These are phyloP conservation scores for Neolamprologus sp. DNA, from an alignment of 2,113 vertebrate genomes.

Conservation along the genomic window DNA sequence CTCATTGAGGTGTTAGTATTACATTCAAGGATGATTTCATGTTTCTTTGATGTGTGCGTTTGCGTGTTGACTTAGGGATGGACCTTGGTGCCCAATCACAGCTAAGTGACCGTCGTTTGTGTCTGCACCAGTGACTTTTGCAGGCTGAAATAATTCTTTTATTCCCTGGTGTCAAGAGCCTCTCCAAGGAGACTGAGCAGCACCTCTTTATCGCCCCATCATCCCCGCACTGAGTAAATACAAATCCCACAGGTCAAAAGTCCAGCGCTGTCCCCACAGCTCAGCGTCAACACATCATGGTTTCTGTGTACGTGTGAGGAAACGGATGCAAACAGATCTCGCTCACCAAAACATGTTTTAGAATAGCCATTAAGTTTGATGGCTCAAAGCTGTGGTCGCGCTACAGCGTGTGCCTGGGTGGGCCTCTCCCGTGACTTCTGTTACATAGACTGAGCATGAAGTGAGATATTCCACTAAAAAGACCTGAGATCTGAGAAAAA, in stretches of 20 bases:
- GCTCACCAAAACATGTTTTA: not conserved
- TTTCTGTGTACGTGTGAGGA: not conserved
- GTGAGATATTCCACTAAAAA: not conserved
- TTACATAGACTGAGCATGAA: not conserved
- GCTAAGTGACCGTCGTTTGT: not conserved
- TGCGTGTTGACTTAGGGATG: not conserved
- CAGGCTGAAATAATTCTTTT: not conserved
- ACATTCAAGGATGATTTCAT: not conserved
- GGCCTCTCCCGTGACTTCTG: not conserved
- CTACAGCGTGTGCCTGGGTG: not conserved
- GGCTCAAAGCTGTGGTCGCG: not conserved
- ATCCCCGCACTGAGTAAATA: slow-evolving; percentile 38
- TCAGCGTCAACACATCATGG: not conserved
- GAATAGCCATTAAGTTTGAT: not conserved
- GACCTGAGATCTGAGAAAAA: not conserved
- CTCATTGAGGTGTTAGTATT: not conserved
- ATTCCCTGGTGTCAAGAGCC: not conserved
- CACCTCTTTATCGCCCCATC: slow-evolving; percentile 49
- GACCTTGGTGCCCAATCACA: not conserved
- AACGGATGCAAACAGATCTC: not conserved
- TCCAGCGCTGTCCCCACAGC: slow-evolving; percentile 19
- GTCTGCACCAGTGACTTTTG: not conserved
- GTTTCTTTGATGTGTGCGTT: not conserved
- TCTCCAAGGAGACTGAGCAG: slow-evolving; percentile 10
- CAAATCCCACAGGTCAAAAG: slow-evolving; percentile 42